phyloP scores from a whole-genome alignment of 2,113 vertebrate species.

The Tympanuchus pallidicinctus region DNA sequence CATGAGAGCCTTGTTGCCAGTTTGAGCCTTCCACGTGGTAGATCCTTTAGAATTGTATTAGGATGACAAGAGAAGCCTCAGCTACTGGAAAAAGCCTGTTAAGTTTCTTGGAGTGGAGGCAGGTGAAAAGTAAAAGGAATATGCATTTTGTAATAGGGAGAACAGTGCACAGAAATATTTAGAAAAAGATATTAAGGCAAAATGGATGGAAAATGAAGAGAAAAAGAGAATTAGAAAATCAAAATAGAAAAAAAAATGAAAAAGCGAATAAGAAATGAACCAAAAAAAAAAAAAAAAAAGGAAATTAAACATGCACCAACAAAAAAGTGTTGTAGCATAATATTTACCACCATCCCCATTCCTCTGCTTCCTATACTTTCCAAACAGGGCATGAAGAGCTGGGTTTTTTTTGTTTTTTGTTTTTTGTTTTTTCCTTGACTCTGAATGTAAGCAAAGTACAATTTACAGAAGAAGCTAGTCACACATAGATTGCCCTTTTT shows the following conservation, averaged over 20 bases:
- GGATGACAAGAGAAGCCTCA: background rate
- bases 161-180: background rate
- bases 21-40: background rate
- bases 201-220: background rate
- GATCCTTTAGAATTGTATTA: background rate
- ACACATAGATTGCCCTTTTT: background rate
- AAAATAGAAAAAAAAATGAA: slow-evolving; percentile 26
- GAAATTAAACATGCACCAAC: slow-evolving; percentile 46
- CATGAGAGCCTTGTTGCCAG: background rate
- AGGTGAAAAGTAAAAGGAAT: background rate
- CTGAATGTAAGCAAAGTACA: background rate
- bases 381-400: background rate
- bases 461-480: background rate
- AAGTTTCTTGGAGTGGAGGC: background rate
- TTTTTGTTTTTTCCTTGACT: background rate
- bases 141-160: background rate
- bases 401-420: background rate
- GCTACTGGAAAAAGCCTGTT: background rate
- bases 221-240: background rate
- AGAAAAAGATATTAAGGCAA: background rate
- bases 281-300: background rate
- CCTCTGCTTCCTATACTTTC: slow-evolving; percentile 15
- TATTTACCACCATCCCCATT: slow-evolving; percentile 20
- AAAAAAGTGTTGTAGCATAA: fast-evolving
- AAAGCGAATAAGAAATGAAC: background rate